Percentiles rank a stretch among this genome's conserved stretches.
Conservation (phyloP, 2,113 vertebrate genomes). For the Thomomys bottae region DNA sequence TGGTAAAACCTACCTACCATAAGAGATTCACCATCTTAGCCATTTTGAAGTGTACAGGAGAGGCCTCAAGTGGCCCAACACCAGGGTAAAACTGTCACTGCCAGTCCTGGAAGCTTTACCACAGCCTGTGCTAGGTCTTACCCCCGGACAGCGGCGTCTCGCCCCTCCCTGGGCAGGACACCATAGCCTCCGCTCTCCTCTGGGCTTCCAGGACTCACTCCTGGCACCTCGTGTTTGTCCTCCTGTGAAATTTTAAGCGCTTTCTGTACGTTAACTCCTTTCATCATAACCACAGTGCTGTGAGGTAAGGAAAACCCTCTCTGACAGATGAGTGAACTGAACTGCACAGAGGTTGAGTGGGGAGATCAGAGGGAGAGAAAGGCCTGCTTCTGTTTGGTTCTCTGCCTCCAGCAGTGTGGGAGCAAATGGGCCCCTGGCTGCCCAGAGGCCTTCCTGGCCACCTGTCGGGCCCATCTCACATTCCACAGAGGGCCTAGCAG, state of each 20-base stretch:
- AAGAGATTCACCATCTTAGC: neutral
- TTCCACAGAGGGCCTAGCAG: slow-evolving; percentile 30
- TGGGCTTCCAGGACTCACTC: too few relatives aligned
- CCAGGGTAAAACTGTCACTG: too few relatives aligned
- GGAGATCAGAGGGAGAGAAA: neutral
- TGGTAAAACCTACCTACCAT: neutral
- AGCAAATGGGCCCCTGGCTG: neutral
- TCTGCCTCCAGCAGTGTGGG: neutral
- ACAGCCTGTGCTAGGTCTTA: too few relatives aligned
- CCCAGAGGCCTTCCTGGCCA: slow-evolving; percentile 3
- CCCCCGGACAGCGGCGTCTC: too few relatives aligned
- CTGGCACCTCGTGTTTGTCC: too few relatives aligned
- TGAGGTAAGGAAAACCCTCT: neutral
- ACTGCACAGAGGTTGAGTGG: neutral
- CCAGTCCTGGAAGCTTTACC: too few relatives aligned
- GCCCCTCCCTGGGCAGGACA: too few relatives aligned
- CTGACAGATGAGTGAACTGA: slow-evolving; percentile 5
- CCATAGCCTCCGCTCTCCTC: too few relatives aligned
- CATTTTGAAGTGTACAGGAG: neutral
- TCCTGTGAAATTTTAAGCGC: too few relatives aligned
- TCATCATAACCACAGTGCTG: neutral
- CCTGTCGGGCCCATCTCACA: neutral
- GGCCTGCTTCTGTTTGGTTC: neutral
- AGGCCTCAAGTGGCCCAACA: neutral
- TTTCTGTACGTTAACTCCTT: neutral